Evolutionary conservation across 1,140 invertebrate species (phyloP).

Genomic region (Mya arenaria): DNA sequence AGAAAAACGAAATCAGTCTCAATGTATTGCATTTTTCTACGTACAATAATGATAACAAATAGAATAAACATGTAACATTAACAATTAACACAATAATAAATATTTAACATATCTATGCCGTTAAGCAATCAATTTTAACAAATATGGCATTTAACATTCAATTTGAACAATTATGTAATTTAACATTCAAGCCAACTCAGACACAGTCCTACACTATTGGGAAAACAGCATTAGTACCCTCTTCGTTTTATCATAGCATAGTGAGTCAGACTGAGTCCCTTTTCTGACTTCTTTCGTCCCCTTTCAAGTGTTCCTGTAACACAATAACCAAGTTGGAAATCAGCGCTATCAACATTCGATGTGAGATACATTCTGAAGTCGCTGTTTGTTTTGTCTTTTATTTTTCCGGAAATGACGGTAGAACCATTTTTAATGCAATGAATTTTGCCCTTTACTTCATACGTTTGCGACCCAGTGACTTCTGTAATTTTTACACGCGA

Average conservation of each 20-base stretch:
- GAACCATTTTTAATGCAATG: constrained; percentile 88
- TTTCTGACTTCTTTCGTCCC: constrained; percentile 81
- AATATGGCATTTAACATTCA: too few relatives aligned
- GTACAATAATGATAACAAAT: too few relatives aligned
- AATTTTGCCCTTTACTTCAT: constrained; percentile 90
- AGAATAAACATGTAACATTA: too few relatives aligned
- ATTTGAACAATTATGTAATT: too few relatives aligned
- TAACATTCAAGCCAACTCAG: too few relatives aligned
- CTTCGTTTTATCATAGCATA: constrained; percentile 90
- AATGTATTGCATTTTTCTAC: too few relatives aligned
- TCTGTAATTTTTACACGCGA: constrained; percentile 92
- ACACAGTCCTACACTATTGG: too few relatives aligned
- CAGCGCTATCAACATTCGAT: constrained; percentile 89
- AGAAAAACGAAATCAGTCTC: too few relatives aligned
- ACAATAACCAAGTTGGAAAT: constrained; percentile 94
- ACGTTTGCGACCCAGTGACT: constrained; percentile 87
- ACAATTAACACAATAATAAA: too few relatives aligned
- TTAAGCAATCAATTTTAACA: too few relatives aligned
- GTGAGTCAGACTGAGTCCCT: constrained; percentile 92
- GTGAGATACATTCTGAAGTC: constrained; percentile 87
- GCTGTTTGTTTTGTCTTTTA: constrained; percentile 85
- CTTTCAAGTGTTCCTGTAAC: constrained; percentile 92
- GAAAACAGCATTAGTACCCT: constrained; percentile 81
- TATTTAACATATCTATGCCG: too few relatives aligned
- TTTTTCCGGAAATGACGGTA: constrained; percentile 90